Evolutionary conservation across 2,113 vertebrate species (phyloP).

Genomic region (Carassius gibelio): DNA sequence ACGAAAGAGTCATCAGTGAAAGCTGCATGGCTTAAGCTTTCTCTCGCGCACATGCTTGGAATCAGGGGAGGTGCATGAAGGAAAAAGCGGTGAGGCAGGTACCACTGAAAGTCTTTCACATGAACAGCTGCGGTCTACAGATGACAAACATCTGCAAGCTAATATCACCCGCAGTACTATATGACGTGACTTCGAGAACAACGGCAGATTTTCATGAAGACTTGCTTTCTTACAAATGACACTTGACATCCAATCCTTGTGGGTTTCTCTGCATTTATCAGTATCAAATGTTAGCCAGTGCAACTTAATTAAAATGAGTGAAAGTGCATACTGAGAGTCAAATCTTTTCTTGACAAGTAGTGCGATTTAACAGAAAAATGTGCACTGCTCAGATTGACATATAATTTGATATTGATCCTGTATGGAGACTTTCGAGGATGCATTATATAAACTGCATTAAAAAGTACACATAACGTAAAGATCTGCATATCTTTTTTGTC

Average conservation of each 20-base stretch:
- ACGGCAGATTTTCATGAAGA: not conserved
- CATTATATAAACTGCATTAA: not conserved
- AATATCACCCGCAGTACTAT: not conserved
- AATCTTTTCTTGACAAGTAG: not conserved
- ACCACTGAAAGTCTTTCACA: conserved; percentile 20
- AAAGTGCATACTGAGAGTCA: not conserved
- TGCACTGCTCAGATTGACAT: not conserved
- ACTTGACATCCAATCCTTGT: not conserved
- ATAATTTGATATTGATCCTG: not conserved
- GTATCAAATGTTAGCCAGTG: not conserved
- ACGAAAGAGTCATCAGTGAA: not conserved
- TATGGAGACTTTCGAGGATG: not conserved
- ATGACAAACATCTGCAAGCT: not conserved
- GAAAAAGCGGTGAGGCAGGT: not conserved
- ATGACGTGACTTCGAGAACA: conserved; percentile 6
- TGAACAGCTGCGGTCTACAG: conserved; percentile 14
- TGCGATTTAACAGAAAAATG: not conserved
- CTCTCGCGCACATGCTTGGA: conserved; percentile 6
- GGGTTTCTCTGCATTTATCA: not conserved
- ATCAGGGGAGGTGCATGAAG: not conserved
- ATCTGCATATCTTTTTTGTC: not conserved
- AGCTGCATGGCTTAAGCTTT: not conserved
- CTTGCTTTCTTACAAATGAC: not conserved
- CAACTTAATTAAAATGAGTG: not conserved
- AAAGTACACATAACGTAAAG: not conserved